Percentiles rank a stretch among this genome's conserved stretches.
Conservation (phyloP, 2,113 vertebrate genomes). For the Pterocles gutturalis region DNA sequence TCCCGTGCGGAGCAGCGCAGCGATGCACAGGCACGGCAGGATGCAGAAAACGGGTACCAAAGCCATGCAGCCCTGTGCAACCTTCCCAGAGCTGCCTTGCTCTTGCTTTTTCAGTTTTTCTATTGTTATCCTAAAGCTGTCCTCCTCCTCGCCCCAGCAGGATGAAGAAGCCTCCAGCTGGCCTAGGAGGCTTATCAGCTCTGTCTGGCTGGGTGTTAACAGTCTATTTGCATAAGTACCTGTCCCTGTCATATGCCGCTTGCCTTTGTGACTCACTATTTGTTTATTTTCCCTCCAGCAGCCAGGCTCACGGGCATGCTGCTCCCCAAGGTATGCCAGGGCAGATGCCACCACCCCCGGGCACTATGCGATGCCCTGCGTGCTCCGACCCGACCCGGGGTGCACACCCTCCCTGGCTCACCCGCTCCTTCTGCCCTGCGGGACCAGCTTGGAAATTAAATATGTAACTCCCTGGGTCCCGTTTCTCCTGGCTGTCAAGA, state of each 20-base stretch:
- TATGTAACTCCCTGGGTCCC: neutral
- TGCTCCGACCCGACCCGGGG: neutral
- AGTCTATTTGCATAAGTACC: constrained; percentile 70
- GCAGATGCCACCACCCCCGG: constrained; percentile 36
- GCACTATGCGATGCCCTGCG: neutral
- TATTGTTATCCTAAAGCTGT: constrained; percentile 12
- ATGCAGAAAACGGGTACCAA: neutral
- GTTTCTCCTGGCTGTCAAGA: neutral
- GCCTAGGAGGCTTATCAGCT: constrained; percentile 69
- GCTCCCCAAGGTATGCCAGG: neutral
- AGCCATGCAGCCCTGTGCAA: neutral
- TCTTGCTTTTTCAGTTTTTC: neutral
- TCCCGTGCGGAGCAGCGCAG: neutral
- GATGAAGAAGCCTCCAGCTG: constrained; percentile 63
- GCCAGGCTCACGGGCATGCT: neutral
- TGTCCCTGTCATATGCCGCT: constrained; percentile 45
- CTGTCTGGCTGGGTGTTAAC: constrained; percentile 70
- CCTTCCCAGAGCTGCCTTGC: neutral
- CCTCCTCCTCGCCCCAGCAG: constrained; percentile 22
- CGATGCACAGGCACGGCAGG: rapidly evolving
- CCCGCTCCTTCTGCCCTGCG: neutral
- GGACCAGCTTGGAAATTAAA: neutral
- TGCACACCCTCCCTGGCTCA: neutral
- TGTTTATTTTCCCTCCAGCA: constrained; percentile 32
- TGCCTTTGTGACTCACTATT: constrained; percentile 58